Base-by-base conservation (phyloP, 2,797 vertebrate genomes). In the Ptychadena robeensis region DNA sequence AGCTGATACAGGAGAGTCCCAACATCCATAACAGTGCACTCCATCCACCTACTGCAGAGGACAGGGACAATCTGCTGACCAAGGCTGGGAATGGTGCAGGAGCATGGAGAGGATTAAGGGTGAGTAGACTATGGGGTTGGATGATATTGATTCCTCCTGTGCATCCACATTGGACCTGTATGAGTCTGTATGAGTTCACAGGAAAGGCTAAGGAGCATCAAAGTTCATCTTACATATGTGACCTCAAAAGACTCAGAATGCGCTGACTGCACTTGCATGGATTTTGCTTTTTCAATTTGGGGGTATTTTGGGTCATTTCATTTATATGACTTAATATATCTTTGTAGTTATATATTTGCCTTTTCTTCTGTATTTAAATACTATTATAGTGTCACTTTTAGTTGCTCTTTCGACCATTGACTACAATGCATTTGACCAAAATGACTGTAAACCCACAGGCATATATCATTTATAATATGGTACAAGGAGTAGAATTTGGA, bases 71-170 rank as follows among this genome's bases (percentile, higher is more conserved):
- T 9, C 75, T 27, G n/a, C 14, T 27, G 7, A 31, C 22, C 35
- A 27, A 70, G 70, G 12, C 82, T 85, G 72, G 82, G 82, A 67
- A 85, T 85, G 72, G 77, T 70, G 37, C 65, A 37, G 11, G 38
- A 32, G n/a, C 71, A 85, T 85, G 82, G 82, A 85, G 57, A 48
- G 78, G 6, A 80, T 85, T 32, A 85, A 85, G 67, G 82, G 82
- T 85, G 34, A 76, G 82, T 75, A 48, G 44, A 2, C 18, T 18
- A 22, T 48, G 44, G 15, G 3, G 2, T 22, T 1, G 0, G 4
- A 48, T 48, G 44, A 6, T 4, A 22, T 48, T 18, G 4, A 14
- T 4, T 38, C 37, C 37, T 38, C 37, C 37, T 38, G 1, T 38
- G 9, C 34, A 35, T 3, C 34, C 34, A 35, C 34, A 3, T 35